Conservation (phyloP, 1,140 invertebrate species). For the Drosophila arizonae region DNA sequence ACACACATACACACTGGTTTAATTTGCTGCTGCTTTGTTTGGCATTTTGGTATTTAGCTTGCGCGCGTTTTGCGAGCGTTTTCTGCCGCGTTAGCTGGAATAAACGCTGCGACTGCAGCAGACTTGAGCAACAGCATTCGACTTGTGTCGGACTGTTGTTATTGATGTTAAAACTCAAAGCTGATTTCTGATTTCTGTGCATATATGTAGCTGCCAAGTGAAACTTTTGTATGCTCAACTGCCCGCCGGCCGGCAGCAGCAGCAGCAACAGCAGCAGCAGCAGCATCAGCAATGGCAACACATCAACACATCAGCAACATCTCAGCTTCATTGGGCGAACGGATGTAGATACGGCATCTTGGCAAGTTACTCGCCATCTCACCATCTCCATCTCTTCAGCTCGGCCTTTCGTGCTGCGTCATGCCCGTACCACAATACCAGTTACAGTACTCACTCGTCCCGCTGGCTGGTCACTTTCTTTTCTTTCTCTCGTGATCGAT, state of each 20-base stretch:
- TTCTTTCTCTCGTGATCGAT: constrained; percentile 46
- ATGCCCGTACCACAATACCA: constrained; percentile 32
- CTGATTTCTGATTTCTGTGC: constrained; percentile 19
- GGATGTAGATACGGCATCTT: constrained; percentile 42
- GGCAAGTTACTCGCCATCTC: constrained; percentile 9
- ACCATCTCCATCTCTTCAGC: constrained; percentile 3
- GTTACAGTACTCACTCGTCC: constrained; percentile 29
- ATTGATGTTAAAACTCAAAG: constrained; percentile 32
- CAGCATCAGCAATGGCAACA: constrained; percentile 8
- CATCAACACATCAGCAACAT: constrained; percentile 24
- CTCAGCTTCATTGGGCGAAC: constrained; percentile 19
- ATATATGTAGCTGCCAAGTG: constrained; percentile 41
- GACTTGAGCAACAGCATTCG: constrained; percentile 19
- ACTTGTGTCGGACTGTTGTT: constrained; percentile 18
- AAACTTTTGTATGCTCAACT: constrained; percentile 55
- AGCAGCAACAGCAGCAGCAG: constrained; percentile 6
- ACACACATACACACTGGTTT: background rate
- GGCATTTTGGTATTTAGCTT: constrained; percentile 19
- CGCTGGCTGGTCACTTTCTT: constrained; percentile 45
- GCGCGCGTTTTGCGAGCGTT: constrained; percentile 30
- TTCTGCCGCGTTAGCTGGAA: constrained; percentile 36
- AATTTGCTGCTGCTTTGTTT: constrained; percentile 10
- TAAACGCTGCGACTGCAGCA: constrained; percentile 21
- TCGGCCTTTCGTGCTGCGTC: constrained; percentile 23
- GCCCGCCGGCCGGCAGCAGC: constrained; percentile 30